Evolutionary conservation across 1,140 invertebrate species (phyloP).

Genomic region (Drosophila kikkawai): DNA sequence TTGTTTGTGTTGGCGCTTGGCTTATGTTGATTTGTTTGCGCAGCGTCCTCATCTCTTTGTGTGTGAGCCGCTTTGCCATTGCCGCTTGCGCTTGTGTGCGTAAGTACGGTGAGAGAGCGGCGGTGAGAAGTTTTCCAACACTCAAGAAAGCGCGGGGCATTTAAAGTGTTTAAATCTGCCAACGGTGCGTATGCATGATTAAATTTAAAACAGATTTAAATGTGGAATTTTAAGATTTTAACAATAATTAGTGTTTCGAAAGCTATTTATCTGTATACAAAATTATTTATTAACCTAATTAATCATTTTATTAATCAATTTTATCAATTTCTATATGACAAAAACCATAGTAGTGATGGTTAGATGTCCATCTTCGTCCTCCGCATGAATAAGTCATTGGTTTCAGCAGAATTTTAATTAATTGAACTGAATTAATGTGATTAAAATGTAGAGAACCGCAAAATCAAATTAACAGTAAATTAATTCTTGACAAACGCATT

Average conservation of each 20-base stretch:
- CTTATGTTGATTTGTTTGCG: constrained; percentile 57
- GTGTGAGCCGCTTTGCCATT: constrained; percentile 57
- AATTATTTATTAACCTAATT: background rate
- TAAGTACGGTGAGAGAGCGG: constrained; percentile 6
- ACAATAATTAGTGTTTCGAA: background rate
- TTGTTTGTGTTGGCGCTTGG: constrained; percentile 43
- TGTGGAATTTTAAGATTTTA: background rate
- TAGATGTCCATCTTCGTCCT: background rate
- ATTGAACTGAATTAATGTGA: constrained; percentile 6
- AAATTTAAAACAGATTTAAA: no score
- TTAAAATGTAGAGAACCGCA: constrained; percentile 13
- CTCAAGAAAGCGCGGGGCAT: constrained; percentile 50
- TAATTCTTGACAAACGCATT: constrained; percentile 25
- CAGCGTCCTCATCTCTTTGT: constrained; percentile 29
- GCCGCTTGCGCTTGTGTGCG: constrained; percentile 1
- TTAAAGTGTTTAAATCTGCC: constrained; percentile 37
- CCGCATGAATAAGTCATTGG: background rate
- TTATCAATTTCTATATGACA: background rate
- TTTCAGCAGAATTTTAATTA: constrained; percentile 11
- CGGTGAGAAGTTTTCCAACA: constrained; percentile 50
- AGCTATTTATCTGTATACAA: background rate
- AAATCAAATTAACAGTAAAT: constrained; percentile 32
- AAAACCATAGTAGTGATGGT: background rate
- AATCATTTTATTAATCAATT: background rate
- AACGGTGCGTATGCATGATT: constrained; percentile 65